Evolutionary conservation across 2,797 vertebrate genomes (phyloP).

Genomic region (Cyprinella venusta): DNA sequence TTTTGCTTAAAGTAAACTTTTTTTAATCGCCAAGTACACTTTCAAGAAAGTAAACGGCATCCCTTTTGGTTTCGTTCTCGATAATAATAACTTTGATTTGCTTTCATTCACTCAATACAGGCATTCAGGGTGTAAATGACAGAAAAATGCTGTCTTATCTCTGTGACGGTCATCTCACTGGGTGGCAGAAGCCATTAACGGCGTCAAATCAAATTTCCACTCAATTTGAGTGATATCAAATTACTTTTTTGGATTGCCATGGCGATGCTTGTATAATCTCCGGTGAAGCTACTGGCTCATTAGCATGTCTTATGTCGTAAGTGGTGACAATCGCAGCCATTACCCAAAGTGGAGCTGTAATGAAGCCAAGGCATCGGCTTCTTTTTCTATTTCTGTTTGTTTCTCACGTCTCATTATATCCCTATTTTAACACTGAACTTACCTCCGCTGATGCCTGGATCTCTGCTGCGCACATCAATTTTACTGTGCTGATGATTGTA

Average conservation of each 20-base stretch:
- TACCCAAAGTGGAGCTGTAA: neutral
- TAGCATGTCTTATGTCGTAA: slow-evolving; percentile 38
- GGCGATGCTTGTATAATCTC: slow-evolving; percentile 32
- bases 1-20: too few relatives aligned
- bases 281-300: slow-evolving; percentile 24
- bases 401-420: slow-evolving; percentile 35
- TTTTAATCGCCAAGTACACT: neutral
- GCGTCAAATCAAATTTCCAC: slow-evolving; percentile 40
- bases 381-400: slow-evolving; percentile 41
- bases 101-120: neutral
- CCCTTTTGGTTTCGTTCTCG: neutral
- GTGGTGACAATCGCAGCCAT: neutral
- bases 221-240: slow-evolving; percentile 27
- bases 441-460: slow-evolving; percentile 1
- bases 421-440: slow-evolving; percentile 8
- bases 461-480: slow-evolving; percentile 17
- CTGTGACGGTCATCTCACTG: slow-evolving; percentile 23
- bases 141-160: neutral
- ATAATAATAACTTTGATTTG: neutral
- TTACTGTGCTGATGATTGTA: slow-evolving; percentile 46
- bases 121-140: neutral
- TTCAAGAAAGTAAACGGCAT: neutral
- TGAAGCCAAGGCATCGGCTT: neutral
- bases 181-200: slow-evolving; percentile 39
- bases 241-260: slow-evolving; percentile 11